Percentiles rank a stretch among this genome's conserved stretches.
phyloP scores from a whole-genome alignment of 2,113 vertebrate species.

The Seriola dumerili region DNA sequence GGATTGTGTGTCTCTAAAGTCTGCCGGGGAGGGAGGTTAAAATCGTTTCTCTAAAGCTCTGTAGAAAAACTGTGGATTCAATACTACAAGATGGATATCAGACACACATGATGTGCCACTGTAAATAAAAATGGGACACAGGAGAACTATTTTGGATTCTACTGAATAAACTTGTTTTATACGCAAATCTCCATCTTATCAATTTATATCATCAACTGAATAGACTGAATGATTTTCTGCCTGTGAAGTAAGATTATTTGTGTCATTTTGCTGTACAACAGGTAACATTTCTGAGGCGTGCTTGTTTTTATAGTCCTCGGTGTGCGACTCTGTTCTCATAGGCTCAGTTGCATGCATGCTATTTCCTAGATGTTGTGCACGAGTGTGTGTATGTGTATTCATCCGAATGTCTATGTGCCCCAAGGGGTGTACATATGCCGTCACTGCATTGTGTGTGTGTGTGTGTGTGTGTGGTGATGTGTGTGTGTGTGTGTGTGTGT shows the following conservation, averaged over 20 bases:
- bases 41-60: background rate
- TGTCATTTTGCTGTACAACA: background rate
- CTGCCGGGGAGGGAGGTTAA: conserved; percentile 29
- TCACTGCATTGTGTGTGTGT: background rate
- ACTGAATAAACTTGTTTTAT: background rate
- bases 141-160: background rate
- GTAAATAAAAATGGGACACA: background rate
- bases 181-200: background rate
- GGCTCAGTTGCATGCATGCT: conserved; percentile 20
- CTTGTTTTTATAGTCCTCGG: background rate
- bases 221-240: background rate
- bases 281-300: background rate
- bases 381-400: conserved; percentile 46
- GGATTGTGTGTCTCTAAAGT: conserved; percentile 21
- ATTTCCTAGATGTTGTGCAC: conserved; percentile 34
- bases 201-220: background rate
- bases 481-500: conserved; percentile 18
- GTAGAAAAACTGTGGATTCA: background rate
- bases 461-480: conserved; percentile 14
- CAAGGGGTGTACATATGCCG: conserved; percentile 48
- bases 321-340: background rate
- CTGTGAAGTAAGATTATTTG: background rate
- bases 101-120: background rate
- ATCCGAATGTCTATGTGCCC: conserved; percentile 56
- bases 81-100: background rate